Base-by-base conservation (phyloP, 1,140 invertebrate species). In the Lasioglossum baleicum region DNA sequence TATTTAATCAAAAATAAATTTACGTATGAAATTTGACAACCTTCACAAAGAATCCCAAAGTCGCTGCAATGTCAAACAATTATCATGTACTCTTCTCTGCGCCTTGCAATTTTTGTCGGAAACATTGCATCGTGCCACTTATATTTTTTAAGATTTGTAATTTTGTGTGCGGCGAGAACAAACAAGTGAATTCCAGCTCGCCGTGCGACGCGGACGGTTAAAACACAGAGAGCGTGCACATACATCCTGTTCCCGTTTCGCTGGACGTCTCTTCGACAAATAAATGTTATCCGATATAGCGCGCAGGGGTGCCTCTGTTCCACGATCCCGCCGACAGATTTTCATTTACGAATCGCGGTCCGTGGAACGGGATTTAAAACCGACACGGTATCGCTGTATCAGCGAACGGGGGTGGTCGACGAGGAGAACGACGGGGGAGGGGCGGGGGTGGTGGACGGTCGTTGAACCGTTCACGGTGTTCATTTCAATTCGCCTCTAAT, bases 401-500 rank as follows among this genome's bases (percentile, higher is more conserved):
- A 70, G 77, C 82, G 77, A 20, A 5, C 17, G 51, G 13, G 51
- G 51, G 51, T 35, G 35, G 51, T 17, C 6, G 51, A 15, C 51
- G 44, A 6, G 8, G 44, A 13, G 44, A 48, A 13, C 7, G 44
- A 17, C 17, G 17, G 53, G 7, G 53, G 53, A 5, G 56, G 17
- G 13, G 1, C 1, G 15, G 15, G 5, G 51, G 51, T 15, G 15
- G 51, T 13, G 13, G 51, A 7, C 51, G 51, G 67, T 51, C 40
- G 17, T 71, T 35, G 53, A 58, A 60, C 80, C 75, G 70, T 85
- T 77, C 7, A 58, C 69, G 79, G 83, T 84, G 83, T 84, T 85
- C 83, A 84, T 85, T 85, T 85, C 83, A 75, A 85, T 85, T 84
- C 40, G 78, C 69, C 74, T 75, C 83, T 85, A 85, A 85, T 84